Base-by-base conservation (phyloP, 2,888 invertebrate genomes). In the Chrysotoxum bicinctum region DNA sequence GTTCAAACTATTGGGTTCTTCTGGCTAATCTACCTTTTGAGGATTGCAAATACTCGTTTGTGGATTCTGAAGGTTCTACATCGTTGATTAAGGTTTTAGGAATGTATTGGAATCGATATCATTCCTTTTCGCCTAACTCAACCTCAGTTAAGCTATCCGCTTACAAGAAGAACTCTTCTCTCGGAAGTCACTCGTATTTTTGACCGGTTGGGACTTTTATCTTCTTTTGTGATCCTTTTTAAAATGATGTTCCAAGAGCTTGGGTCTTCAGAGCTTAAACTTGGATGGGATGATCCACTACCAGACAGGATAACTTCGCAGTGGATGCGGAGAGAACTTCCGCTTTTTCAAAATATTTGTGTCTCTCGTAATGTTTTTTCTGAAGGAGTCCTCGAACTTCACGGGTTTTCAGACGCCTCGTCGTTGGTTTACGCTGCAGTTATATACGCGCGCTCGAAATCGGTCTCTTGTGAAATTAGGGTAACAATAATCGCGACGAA, bases 71-170 rank as follows among this genome's bases (percentile, higher is more conserved):
- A n/a, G n/a, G n/a, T n/a, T n/a, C n/a, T n/a, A n/a, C n/a, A n/a
- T n/a, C n/a, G n/a, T n/a, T n/a, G n/a, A n/a, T n/a, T n/a, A n/a
- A n/a, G n/a, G n/a, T n/a, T n/a, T n/a, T n/a, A n/a, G n/a, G n/a
- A n/a, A n/a, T n/a, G n/a, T n/a, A n/a, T 30, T 54, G 50, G 68
- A 68, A 68, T 12, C 68, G 23, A 64, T n/a, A 45, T 40, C 10
- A 45, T 43, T 43, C 23, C 62, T 1, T 62, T 26, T 62, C 43
- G 45, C n/a, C n/a, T 50, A 0, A 50, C 10, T 30, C 54, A 16
- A 32, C 30, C 30, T 16, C 1, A 54, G 1, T 8, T n/a, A 10
- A 26, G 16, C 1, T 10, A 10, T 0, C 19, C 50, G 8, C 23
- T 52, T 2, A 58, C 58, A 19, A 58, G 58, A 21, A 16, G 56